These are phyloP conservation scores for Lordiphosa mommai DNA, from an alignment of 1,140 invertebrate genomes.

Conservation along the genomic window DNA sequence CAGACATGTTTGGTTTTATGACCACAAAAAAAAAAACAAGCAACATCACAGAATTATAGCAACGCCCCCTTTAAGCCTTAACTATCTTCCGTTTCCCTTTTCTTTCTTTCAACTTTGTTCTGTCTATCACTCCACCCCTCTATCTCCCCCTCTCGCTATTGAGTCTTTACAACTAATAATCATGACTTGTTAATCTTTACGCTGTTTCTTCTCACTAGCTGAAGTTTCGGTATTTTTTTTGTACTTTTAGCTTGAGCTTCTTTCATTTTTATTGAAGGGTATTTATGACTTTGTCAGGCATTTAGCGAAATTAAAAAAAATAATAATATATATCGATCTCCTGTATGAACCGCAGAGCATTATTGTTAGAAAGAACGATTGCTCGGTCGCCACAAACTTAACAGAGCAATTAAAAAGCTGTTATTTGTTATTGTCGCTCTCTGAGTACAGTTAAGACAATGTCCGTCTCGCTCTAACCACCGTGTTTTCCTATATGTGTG, in stretches of 20 bases:
- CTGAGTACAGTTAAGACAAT: too few species aligned
- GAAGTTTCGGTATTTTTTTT: slow-evolving; percentile 8
- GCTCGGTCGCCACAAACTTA: too few species aligned
- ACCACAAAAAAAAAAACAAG: background rate
- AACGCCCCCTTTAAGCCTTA: background rate
- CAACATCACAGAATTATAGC: background rate
- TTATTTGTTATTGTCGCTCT: too few species aligned
- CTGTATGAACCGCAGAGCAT: too few species aligned
- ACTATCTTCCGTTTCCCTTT: background rate
- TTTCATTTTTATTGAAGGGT: background rate
- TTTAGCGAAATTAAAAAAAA: too few species aligned
- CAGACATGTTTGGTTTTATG: slow-evolving; percentile 2
- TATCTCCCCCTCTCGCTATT: background rate
- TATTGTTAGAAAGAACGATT: too few species aligned
- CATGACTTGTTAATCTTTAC: slow-evolving; percentile 74
- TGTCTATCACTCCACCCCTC: slow-evolving; percentile 7
- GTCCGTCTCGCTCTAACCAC: too few species aligned
- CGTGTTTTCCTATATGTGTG: too few species aligned
- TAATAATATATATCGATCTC: too few species aligned
- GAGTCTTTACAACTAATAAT: slow-evolving; percentile 59
- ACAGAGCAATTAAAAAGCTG: too few species aligned
- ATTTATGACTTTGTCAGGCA: background rate
- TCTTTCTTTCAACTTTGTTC: background rate
- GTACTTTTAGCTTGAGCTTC: background rate
- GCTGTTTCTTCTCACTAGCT: slow-evolving; percentile 43